These are phyloP conservation scores for Drosophila nigricruria DNA, from an alignment of 2,888 invertebrate genomes.

Conservation along the genomic window DNA sequence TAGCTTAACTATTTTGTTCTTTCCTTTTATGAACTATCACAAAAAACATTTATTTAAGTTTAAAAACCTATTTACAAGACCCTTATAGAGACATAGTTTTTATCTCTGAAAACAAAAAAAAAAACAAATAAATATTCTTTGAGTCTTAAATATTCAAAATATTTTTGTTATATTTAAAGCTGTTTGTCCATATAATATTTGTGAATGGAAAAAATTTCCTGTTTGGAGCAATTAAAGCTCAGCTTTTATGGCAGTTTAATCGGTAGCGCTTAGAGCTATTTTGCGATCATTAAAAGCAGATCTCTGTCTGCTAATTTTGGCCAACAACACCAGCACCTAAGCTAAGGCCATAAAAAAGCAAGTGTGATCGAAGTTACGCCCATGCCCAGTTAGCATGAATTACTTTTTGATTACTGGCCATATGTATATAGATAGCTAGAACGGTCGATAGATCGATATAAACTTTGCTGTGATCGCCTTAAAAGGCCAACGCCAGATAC, in stretches of 20 bases:
- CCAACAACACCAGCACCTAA: conserved; percentile 42
- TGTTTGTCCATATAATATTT: background rate
- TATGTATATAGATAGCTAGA: conserved; percentile 33
- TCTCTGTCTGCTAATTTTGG: conserved; percentile 59
- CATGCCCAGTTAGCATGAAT: conserved; percentile 40
- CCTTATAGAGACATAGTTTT: background rate
- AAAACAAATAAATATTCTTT: background rate
- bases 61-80: background rate
- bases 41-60: background rate
- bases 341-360: conserved; percentile 25
- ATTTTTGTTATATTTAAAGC: background rate
- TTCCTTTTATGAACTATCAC: background rate
- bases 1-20: background rate
- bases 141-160: background rate
- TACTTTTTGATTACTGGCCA: conserved; percentile 40
- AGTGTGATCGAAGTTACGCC: conserved; percentile 46
- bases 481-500: conserved; percentile 27
- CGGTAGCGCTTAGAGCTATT: conserved; percentile 40
- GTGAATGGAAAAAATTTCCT: conserved; percentile 30
- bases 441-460: background rate
- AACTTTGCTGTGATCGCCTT: conserved; percentile 24
- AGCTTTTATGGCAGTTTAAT: conserved; percentile 69
- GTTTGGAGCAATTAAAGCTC: conserved; percentile 51
- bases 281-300: conserved; percentile 67
- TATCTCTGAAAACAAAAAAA: background rate